Evolutionary conservation across 1,140 invertebrate genomes (phyloP).

Genomic region (Psix sp.): DNA sequence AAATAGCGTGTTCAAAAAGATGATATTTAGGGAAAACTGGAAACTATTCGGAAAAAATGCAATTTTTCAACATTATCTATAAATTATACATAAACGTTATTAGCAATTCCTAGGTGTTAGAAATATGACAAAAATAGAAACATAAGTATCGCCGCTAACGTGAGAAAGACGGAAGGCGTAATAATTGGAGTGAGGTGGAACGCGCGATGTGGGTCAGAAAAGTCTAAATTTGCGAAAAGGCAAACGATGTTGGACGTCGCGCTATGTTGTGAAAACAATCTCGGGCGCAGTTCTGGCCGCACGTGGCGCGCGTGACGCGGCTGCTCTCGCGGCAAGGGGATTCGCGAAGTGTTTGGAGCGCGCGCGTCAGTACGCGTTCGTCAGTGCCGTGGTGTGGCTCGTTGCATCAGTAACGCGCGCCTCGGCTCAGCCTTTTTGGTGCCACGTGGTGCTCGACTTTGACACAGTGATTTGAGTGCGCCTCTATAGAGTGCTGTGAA

Average conservation of each 20-base stretch:
- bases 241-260: conserved; percentile 31
- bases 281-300: conserved; percentile 51
- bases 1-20: no score
- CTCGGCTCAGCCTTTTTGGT: conserved; percentile 17
- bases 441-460: conserved; percentile 48
- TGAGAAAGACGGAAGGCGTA: no score
- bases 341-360: conserved; percentile 25
- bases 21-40: no score
- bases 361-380: conserved; percentile 50
- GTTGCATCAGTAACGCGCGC: conserved; percentile 20
- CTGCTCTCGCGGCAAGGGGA: conserved; percentile 34
- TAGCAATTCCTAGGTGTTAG: neutral
- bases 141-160: no score
- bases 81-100: no score
- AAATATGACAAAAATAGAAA: neutral
- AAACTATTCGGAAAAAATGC: no score
- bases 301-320: conserved; percentile 57
- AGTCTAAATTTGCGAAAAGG: conserved; percentile 46
- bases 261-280: conserved; percentile 52
- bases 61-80: no score
- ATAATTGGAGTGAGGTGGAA: neutral
- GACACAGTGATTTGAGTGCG: conserved; percentile 19
- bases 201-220: conserved; percentile 35
- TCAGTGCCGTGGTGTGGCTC: conserved; percentile 42
- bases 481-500: no score